Percentiles rank a stretch among this genome's conserved stretches.
Conservation (phyloP, 2,888 invertebrate species). For the Malthinus seriepunctatus region DNA sequence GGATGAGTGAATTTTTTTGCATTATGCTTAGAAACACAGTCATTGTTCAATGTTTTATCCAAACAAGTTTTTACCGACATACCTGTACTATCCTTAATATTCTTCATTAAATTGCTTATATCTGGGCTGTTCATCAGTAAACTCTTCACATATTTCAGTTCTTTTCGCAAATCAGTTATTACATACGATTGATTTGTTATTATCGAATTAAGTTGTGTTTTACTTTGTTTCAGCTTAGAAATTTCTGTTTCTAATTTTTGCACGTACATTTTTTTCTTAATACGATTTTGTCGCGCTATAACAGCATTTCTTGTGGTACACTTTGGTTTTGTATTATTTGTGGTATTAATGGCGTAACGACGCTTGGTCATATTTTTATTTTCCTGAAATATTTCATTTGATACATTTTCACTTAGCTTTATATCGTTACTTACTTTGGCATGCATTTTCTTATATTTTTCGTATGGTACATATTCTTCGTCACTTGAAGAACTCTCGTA, state of each 20-base stretch:
- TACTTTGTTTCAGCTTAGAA: constrained; percentile 52
- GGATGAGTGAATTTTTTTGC: constrained; percentile 12
- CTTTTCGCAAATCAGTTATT: constrained; percentile 56
- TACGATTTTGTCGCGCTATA: constrained; percentile 65
- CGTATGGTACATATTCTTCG: not conserved
- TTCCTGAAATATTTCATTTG: no score
- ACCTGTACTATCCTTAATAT: constrained; percentile 52
- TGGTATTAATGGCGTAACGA: constrained; percentile 11
- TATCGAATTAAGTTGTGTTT: constrained; percentile 52
- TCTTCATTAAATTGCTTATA: constrained; percentile 57
- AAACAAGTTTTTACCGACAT: constrained; percentile 49
- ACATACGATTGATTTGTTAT: constrained; percentile 56
- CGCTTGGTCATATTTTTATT: not conserved
- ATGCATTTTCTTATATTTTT: not conserved
- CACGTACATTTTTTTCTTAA: constrained; percentile 64
- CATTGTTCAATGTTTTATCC: constrained; percentile 38
- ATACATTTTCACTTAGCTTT: not conserved
- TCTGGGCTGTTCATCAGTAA: constrained; percentile 60
- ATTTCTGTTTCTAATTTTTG: constrained; percentile 60
- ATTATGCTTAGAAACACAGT: constrained; percentile 31
- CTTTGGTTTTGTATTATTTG: constrained; percentile 45
- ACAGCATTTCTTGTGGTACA: constrained; percentile 62
- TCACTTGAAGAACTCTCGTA: not conserved
- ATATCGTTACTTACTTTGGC: not conserved
- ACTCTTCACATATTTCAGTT: constrained; percentile 60